These are phyloP conservation scores for Pyxicephalus adspersus DNA, from an alignment of 2,113 vertebrate genomes.

Conservation along the genomic window DNA sequence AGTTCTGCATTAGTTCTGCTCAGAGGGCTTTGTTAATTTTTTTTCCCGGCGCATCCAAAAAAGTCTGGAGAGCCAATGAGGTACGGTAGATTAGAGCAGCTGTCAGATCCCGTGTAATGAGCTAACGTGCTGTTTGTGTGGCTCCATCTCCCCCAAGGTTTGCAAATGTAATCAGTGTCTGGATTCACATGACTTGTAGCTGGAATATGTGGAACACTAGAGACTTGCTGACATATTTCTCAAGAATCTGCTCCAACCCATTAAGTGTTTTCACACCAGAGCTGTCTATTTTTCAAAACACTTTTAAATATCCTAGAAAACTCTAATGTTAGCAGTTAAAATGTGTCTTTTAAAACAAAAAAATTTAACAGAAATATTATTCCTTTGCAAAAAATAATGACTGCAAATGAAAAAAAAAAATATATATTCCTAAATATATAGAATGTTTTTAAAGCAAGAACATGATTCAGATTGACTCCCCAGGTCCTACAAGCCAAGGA, in stretches of 20 bases:
- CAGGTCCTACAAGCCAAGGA: too few relatives aligned
- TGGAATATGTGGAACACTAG: constrained; percentile 29
- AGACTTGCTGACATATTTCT: constrained; percentile 51
- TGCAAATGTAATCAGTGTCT: constrained; percentile 53
- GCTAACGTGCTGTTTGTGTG: constrained; percentile 28
- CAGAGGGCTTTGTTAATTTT: constrained; percentile 11
- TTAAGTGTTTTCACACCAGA: constrained; percentile 29
- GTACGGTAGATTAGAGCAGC: constrained; percentile 28
- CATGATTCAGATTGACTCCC: too few relatives aligned
- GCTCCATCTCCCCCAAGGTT: constrained; percentile 42
- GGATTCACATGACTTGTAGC: constrained; percentile 38
- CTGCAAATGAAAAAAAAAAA: neutral
- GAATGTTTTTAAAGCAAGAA: neutral
- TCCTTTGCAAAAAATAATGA: neutral
- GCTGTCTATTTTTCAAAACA: constrained; percentile 11
- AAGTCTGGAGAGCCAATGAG: constrained; percentile 28
- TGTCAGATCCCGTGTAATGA: constrained; percentile 48
- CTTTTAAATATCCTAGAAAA: constrained; percentile 16
- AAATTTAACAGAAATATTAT: neutral
- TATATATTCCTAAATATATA: neutral
- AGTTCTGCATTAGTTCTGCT: constrained; percentile 32
- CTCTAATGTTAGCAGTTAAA: neutral
- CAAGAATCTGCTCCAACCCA: constrained; percentile 40
- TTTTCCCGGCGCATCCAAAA: neutral
- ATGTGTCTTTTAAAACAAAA: neutral